Evolutionary conservation across 2,888 invertebrate genomes (phyloP).

Genomic region (Perizoma affinitatum): DNA sequence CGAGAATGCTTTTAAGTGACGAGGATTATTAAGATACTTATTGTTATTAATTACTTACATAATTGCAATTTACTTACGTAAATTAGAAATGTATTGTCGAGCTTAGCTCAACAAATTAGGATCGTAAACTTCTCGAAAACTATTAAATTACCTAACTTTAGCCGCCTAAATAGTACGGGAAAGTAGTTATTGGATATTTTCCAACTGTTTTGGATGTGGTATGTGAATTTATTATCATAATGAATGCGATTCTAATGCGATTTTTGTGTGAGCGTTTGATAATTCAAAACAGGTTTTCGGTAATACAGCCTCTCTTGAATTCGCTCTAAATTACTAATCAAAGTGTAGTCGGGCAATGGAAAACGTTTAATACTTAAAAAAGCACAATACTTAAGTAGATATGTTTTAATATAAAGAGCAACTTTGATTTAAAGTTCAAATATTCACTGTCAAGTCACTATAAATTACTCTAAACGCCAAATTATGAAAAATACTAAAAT

Average conservation of each 20-base stretch:
- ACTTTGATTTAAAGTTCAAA: too few species aligned
- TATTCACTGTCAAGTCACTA: neutral
- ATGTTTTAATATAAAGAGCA: too few species aligned
- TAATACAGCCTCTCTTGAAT: slow-evolving; percentile 6
- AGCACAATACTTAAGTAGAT: neutral
- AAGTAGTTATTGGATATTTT: too few species aligned
- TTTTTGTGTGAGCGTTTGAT: slow-evolving; percentile 16
- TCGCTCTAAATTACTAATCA: slow-evolving; percentile 14
- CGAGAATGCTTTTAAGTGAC: neutral
- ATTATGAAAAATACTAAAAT: too few species aligned
- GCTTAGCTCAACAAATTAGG: slow-evolving; percentile 14
- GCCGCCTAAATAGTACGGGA: neutral
- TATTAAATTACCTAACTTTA: slow-evolving; percentile 3
- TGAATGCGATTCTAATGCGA: slow-evolving; percentile 20
- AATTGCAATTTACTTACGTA: slow-evolving; percentile 7
- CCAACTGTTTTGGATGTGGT: neutral
- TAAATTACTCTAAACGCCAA: neutral
- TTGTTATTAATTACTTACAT: neutral
- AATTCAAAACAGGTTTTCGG: slow-evolving; percentile 20
- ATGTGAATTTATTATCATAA: slow-evolving; percentile 20
- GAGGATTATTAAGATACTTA: neutral
- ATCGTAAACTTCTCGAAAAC: slow-evolving; percentile 1
- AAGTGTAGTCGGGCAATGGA: neutral
- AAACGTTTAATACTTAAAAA: neutral
- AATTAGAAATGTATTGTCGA: slow-evolving; percentile 21